Percentiles rank a stretch among this genome's conserved stretches.
These are phyloP conservation scores for Stichodactyla helianthus DNA, from an alignment of 64 coral and sea anemone genomes.

Conservation along the genomic window DNA sequence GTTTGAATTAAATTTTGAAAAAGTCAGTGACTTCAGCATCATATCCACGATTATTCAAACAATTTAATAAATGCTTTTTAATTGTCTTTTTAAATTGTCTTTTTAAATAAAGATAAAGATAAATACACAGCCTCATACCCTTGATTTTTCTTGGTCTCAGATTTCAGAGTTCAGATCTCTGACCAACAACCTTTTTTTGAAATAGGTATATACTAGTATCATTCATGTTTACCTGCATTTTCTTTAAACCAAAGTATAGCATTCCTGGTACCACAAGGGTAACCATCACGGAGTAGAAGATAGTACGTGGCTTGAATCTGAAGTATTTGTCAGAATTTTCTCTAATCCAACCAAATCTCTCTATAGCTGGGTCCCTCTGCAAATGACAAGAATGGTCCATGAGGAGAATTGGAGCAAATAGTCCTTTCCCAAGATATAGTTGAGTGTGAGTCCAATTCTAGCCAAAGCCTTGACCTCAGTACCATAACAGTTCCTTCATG, in stretches of 20 bases:
- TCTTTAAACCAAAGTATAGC: slow-evolving; percentile 45
- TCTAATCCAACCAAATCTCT: slow-evolving; percentile 89
- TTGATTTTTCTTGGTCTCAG: too few species aligned
- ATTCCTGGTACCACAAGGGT: slow-evolving; percentile 56
- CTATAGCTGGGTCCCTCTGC: slow-evolving; percentile 89
- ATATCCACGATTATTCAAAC: too few species aligned
- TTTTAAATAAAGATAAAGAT: too few species aligned
- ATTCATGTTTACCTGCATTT: slow-evolving; percentile 35
- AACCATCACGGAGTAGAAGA: slow-evolving; percentile 59
- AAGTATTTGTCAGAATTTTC: slow-evolving; percentile 85
- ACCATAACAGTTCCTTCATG: too few species aligned
- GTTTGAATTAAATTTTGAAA: too few species aligned
- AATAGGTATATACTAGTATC: not conserved
- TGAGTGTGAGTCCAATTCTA: too few species aligned
- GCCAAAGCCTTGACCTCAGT: too few species aligned
- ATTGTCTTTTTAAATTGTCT: too few species aligned
- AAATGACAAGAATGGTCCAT: not conserved
- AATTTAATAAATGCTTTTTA: too few species aligned
- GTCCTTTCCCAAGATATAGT: not conserved
- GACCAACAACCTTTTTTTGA: not conserved
- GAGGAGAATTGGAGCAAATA: not conserved
- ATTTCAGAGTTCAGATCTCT: not conserved
- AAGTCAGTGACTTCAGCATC: too few species aligned
- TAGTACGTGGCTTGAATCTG: slow-evolving; percentile 72
- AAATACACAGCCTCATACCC: too few species aligned